Conservation (phyloP, 1,140 invertebrate genomes). For the Dendrolimus kikuchii region DNA sequence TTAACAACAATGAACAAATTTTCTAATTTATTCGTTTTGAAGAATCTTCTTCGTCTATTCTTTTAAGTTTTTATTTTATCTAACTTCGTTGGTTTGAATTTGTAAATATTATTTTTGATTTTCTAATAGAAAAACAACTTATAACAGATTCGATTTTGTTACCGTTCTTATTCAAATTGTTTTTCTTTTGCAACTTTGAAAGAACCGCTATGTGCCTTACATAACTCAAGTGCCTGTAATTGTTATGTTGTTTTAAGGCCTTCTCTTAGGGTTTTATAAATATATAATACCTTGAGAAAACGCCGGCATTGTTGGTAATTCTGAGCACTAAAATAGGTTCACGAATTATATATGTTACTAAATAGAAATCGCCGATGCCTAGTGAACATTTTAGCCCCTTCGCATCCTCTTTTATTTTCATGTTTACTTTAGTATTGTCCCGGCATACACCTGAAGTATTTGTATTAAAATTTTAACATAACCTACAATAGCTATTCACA, state of each 20-base stretch:
- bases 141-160: too few relatives aligned
- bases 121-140: not conserved
- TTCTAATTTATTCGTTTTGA: too few relatives aligned
- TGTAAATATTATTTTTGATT: conserved; percentile 7
- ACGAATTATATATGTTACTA: not conserved
- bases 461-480: conserved; percentile 6
- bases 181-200: conserved; percentile 10
- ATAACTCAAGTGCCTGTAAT: conserved; percentile 42
- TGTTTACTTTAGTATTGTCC: not conserved
- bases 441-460: not conserved
- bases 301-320: conserved; percentile 14
- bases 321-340: not conserved
- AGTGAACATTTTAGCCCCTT: conserved; percentile 41
- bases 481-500: conserved; percentile 6
- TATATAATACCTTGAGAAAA: conserved; percentile 30
- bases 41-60: too few relatives aligned
- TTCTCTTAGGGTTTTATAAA: conserved; percentile 34
- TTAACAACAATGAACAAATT: too few relatives aligned
- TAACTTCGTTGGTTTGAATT: not conserved
- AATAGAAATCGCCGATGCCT: conserved; percentile 6
- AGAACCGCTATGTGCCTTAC: conserved; percentile 52
- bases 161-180: too few relatives aligned
- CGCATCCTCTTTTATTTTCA: not conserved
- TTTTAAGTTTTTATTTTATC: not conserved
- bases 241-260: conserved; percentile 33